phyloP scores from a whole-genome alignment of 1,140 invertebrate genomes.

The Drosophila santomea region DNA sequence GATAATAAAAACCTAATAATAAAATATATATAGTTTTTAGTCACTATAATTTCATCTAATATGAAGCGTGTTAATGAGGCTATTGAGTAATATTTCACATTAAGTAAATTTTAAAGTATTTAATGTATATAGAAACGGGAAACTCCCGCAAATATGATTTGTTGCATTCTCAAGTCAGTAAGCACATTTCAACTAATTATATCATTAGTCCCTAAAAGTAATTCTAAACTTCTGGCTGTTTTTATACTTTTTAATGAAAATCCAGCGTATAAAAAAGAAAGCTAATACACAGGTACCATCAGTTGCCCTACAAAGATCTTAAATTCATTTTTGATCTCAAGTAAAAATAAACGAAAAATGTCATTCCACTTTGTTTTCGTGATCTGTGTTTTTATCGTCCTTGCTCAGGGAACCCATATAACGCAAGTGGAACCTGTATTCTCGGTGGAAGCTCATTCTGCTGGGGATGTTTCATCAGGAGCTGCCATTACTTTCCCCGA shows the following conservation, averaged over 20 bases:
- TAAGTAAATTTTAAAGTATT: neutral
- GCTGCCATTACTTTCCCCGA: conserved; percentile 18
- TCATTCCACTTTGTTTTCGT: neutral
- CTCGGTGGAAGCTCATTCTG: neutral
- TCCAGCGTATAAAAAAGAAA: conserved; percentile 9
- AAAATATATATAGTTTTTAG: too few species aligned
- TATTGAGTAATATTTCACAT: neutral
- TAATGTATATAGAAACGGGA: conserved; percentile 2
- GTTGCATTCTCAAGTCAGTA: neutral
- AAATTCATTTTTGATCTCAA: too few species aligned
- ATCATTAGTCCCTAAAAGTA: neutral
- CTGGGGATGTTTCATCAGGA: neutral
- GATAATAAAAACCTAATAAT: too few species aligned
- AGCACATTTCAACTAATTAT: conserved; percentile 1
- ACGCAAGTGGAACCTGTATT: neutral
- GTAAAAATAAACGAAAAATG: neutral
- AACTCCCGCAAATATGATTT: conserved; percentile 14
- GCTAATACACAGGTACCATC: neutral
- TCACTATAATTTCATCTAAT: too few species aligned
- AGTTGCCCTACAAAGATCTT: neutral
- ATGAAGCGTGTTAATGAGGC: neutral
- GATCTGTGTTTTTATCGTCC: conserved; percentile 1
- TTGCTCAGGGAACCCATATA: conserved; percentile 3
- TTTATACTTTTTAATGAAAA: too few species aligned
- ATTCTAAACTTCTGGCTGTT: neutral